A percentile compares a stretch with the other conserved stretches of the same genome.
phyloP scores from a whole-genome alignment of 2,888 invertebrate genomes.

The Meghimatium bilineatum region DNA sequence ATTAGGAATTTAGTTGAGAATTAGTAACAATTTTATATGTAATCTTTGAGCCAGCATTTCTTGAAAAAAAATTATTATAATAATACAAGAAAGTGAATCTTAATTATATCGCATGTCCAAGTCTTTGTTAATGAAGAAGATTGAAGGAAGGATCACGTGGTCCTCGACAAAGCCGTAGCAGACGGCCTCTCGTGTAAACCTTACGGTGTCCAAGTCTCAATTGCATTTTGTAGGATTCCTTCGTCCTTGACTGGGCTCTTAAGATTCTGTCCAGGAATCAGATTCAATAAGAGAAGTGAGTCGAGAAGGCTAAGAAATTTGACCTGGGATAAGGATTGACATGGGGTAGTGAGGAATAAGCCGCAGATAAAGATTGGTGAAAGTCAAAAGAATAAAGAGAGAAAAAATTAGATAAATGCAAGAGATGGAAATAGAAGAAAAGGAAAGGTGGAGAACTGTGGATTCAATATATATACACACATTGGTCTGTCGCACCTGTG shows the following conservation, averaged over 20 bases:
- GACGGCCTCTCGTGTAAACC: constrained; percentile 12
- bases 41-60: background rate
- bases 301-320: background rate
- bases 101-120: background rate
- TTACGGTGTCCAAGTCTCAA: constrained; percentile 6
- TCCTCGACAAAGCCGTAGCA: background rate
- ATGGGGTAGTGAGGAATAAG: background rate
- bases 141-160: background rate
- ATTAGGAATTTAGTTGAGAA: background rate
- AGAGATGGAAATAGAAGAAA: no score
- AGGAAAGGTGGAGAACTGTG: no score
- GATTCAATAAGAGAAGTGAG: background rate
- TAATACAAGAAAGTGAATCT: background rate
- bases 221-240: constrained; percentile 22
- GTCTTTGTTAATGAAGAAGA: constrained; percentile 1
- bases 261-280: background rate
- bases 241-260: constrained; percentile 21
- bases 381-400: background rate
- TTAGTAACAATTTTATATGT: background rate
- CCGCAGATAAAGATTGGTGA: background rate
- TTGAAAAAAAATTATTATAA: background rate
- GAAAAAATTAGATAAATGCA: no score
- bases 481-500: no score
- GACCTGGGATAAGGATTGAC: background rate
- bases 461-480: no score